Percentiles rank a stretch among this genome's conserved stretches.
These are phyloP conservation scores for Pungitius pungitius DNA, from an alignment of 2,113 vertebrate species.

Conservation along the genomic window DNA sequence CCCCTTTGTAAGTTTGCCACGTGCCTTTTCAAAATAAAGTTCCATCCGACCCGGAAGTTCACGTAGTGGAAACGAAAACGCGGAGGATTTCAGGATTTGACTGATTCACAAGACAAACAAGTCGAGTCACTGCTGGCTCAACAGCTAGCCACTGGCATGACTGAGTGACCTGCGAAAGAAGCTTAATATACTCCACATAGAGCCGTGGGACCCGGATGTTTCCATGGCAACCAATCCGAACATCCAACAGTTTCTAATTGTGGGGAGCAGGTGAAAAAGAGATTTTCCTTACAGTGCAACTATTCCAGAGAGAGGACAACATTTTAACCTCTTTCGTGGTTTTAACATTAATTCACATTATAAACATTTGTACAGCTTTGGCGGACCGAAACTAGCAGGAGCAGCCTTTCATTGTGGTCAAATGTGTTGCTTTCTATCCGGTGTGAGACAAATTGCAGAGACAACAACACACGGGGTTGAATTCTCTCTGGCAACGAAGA, in stretches of 20 bases:
- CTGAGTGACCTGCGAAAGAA: neutral
- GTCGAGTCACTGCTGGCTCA: neutral
- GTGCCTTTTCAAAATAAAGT: too few relatives aligned
- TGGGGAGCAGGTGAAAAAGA: neutral
- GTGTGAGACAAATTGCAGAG: slow-evolving; percentile 13
- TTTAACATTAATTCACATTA: slow-evolving; percentile 3
- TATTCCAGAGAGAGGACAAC: slow-evolving; percentile 1
- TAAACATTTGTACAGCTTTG: slow-evolving; percentile 21
- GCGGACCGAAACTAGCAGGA: slow-evolving; percentile 11
- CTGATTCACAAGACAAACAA: too few relatives aligned
- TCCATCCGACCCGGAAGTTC: neutral
- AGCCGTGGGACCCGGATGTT: neutral
- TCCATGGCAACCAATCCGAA: neutral
- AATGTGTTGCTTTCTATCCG: slow-evolving; percentile 28
- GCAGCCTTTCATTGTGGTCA: slow-evolving; percentile 26
- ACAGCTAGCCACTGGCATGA: neutral
- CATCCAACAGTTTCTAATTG: neutral
- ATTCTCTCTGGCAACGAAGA: slow-evolving; percentile 29
- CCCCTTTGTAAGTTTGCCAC: too few relatives aligned
- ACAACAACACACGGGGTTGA: neutral
- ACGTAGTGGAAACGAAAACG: neutral
- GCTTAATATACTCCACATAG: neutral
- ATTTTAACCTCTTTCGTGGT: slow-evolving; percentile 17
- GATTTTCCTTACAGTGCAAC: neutral
- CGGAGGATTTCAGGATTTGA: too few relatives aligned